Evolutionary conservation across 1,140 invertebrate genomes (phyloP).

Genomic region (Stratiolaelaps scimitus): DNA sequence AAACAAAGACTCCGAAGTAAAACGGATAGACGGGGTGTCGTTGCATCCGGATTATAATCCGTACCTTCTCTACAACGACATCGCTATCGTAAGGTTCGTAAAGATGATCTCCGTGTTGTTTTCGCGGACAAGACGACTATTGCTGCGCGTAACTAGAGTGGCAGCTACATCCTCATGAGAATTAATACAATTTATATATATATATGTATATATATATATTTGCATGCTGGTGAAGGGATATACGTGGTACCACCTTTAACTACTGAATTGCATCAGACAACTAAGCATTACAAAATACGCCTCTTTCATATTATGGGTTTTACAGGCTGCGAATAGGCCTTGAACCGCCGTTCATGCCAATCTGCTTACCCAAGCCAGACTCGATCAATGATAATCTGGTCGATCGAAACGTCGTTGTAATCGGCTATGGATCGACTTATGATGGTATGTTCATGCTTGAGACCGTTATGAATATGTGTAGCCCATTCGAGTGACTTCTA

Average conservation of each 20-base stretch:
- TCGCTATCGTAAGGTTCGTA: conserved; percentile 11
- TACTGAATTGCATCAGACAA: too few species aligned
- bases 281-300: neutral
- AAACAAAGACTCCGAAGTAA: conserved; percentile 19
- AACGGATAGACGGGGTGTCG: conserved; percentile 8
- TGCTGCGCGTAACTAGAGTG: conserved; percentile 7
- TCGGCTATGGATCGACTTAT: conserved; percentile 17
- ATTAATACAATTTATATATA: too few species aligned
- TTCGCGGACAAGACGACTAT: too few species aligned
- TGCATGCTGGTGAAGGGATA: too few species aligned
- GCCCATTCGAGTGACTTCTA: too few species aligned
- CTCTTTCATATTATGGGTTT: neutral
- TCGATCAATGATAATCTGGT: conserved; percentile 11
- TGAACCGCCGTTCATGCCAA: conserved; percentile 3
- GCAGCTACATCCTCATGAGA: neutral
- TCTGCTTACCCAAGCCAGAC: conserved; percentile 3
- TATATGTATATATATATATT: too few species aligned
- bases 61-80: conserved; percentile 22
- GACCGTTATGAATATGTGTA: too few species aligned
- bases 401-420: conserved; percentile 6
- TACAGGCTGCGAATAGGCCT: conserved; percentile 1
- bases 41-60: conserved; percentile 25
- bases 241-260: too few species aligned
- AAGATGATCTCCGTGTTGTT: too few species aligned
- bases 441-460: conserved; percentile 22